Evolutionary conservation across 2,113 vertebrate species (phyloP).

Genomic region (Rhegmatorhina hoffmannsi): DNA sequence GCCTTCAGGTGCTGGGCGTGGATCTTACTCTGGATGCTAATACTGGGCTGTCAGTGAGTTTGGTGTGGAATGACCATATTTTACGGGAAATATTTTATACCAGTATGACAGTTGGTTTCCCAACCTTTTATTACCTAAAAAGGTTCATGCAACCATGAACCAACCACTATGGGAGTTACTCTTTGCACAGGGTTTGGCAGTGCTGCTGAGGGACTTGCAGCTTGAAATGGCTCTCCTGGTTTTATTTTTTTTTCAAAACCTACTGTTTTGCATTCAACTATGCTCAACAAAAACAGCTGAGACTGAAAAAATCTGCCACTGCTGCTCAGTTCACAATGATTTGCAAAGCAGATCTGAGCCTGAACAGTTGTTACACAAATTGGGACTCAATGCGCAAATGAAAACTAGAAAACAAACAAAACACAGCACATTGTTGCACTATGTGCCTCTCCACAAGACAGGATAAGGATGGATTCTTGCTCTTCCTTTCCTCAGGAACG

Average conservation of each 20-base stretch:
- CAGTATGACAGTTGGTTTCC: neutral
- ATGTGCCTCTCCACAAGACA: neutral
- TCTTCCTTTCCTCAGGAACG: neutral
- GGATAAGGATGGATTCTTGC: neutral
- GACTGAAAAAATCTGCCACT: constrained; percentile 14
- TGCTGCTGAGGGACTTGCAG: neutral
- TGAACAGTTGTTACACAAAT: constrained; percentile 37
- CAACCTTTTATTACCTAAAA: too few species aligned
- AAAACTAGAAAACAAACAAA: constrained; percentile 33
- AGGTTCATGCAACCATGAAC: neutral
- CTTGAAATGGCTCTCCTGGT: accelerated
- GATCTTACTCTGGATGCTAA: neutral
- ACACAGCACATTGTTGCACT: accelerated
- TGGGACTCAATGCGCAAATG: neutral
- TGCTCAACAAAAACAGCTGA: neutral
- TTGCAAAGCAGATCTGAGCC: constrained; percentile 36
- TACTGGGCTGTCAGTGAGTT: neutral
- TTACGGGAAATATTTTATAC: neutral
- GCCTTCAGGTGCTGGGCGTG: neutral
- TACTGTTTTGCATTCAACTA: neutral
- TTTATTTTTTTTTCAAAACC: neutral
- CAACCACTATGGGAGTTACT: neutral
- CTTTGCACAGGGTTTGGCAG: neutral
- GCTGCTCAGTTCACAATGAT: constrained; percentile 29
- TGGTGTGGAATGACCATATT: neutral